Evolutionary conservation across 2,113 vertebrate species (phyloP).

Genomic region (Scartelaos histophorus): DNA sequence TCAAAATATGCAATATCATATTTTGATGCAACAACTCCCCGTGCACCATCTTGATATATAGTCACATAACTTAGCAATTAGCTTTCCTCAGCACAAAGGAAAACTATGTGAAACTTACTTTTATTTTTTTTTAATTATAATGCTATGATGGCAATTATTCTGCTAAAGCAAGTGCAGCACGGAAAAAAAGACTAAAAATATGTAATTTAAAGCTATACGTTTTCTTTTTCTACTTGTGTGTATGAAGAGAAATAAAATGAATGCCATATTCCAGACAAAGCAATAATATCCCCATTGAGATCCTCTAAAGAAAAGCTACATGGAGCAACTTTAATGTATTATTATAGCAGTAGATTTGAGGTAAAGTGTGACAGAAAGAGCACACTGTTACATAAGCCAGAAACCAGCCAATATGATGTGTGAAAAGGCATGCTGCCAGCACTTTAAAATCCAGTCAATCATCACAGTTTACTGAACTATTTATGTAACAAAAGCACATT

Average conservation of each 20-base stretch:
- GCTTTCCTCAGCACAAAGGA: not conserved
- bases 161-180: not conserved
- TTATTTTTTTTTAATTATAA: conserved; percentile 3
- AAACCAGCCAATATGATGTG: not conserved
- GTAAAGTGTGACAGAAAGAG: not conserved
- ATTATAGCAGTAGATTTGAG: not conserved
- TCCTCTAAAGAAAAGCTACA: no score
- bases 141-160: not conserved
- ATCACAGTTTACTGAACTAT: not conserved
- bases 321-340: no score
- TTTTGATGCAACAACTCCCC: no score
- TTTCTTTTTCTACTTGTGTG: not conserved
- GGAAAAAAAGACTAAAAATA: not conserved
- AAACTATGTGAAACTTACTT: not conserved
- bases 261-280: not conserved
- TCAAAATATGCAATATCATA: no score
- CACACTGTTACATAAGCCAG: not conserved
- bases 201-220: not conserved
- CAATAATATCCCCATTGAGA: no score
- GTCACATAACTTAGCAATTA: not conserved
- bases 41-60: not conserved
- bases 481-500: not conserved
- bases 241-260: not conserved
- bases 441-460: not conserved
- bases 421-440: not conserved